Evolutionary conservation across 2,888 invertebrate species (phyloP).

Genomic region (Lepeophtheirus nordmannii): DNA sequence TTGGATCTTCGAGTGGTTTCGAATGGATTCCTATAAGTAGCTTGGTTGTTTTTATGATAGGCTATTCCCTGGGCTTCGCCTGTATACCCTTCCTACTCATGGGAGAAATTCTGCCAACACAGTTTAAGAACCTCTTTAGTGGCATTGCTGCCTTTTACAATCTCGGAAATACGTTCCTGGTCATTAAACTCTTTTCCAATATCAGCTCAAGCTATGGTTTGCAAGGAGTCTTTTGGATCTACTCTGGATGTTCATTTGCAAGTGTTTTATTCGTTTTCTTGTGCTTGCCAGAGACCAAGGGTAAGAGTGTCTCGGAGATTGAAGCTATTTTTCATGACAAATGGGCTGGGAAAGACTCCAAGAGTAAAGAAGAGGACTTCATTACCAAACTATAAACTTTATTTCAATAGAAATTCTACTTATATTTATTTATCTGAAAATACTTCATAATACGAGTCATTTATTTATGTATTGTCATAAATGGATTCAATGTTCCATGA

Average conservation of each 20-base stretch:
- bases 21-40: conserved; percentile 25
- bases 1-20: background rate
- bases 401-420: no score
- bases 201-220: background rate
- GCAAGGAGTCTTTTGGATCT: conserved; percentile 20
- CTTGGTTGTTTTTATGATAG: conserved; percentile 26
- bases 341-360: background rate
- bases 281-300: conserved; percentile 23
- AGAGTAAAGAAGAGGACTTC: background rate
- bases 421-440: no score
- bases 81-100: conserved; percentile 25
- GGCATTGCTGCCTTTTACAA: conserved; percentile 24
- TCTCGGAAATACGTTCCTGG: conserved; percentile 18
- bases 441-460: no score
- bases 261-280: conserved; percentile 18
- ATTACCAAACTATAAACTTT: background rate
- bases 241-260: background rate
- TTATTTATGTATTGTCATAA: no score
- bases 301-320: conserved; percentile 21
- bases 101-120: conserved; percentile 22
- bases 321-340: conserved; percentile 17
- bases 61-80: conserved; percentile 25
- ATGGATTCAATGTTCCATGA: no score
- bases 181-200: background rate
- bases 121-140: conserved; percentile 8